Evolutionary conservation across 2,888 invertebrate species (phyloP).

Genomic region (Drosophila aldrichi): DNA sequence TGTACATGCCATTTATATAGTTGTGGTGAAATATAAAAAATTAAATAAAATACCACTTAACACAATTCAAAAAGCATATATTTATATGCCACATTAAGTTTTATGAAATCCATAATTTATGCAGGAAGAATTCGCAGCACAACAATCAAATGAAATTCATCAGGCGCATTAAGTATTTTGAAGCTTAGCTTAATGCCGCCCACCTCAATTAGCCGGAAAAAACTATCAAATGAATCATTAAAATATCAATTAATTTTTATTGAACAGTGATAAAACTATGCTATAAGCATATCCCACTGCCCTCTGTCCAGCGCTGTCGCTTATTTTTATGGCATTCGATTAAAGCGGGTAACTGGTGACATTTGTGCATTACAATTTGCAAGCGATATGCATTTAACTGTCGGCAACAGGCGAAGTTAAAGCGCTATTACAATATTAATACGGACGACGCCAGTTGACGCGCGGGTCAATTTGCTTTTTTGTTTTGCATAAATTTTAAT

Average conservation of each 20-base stretch:
- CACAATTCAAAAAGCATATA: not conserved
- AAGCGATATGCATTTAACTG: slow-evolving; percentile 55
- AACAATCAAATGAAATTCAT: not conserved
- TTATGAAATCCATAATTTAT: not conserved
- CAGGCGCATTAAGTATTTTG: not conserved
- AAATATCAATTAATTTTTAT: slow-evolving; percentile 71
- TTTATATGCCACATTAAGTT: not conserved
- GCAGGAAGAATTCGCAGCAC: not conserved
- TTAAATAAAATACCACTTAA: not conserved
- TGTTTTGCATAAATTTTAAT: slow-evolving; percentile 77
- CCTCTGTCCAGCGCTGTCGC: slow-evolving; percentile 33
- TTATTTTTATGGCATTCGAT: slow-evolving; percentile 60
- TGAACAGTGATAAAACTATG: slow-evolving; percentile 6
- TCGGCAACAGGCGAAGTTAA: slow-evolving; percentile 46
- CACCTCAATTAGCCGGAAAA: slow-evolving; percentile 44
- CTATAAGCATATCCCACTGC: not conserved
- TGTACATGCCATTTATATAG: not conserved
- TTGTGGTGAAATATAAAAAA: not conserved
- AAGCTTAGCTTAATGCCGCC: slow-evolving; percentile 36
- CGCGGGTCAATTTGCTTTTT: slow-evolving; percentile 54
- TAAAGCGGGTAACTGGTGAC: slow-evolving; percentile 36
- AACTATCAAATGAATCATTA: slow-evolving; percentile 59
- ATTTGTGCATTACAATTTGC: slow-evolving; percentile 41
- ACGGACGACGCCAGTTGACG: slow-evolving; percentile 21
- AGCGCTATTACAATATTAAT: slow-evolving; percentile 49